Base-by-base conservation (phyloP, 1,140 invertebrate species). In the Drosophila teissieri region DNA sequence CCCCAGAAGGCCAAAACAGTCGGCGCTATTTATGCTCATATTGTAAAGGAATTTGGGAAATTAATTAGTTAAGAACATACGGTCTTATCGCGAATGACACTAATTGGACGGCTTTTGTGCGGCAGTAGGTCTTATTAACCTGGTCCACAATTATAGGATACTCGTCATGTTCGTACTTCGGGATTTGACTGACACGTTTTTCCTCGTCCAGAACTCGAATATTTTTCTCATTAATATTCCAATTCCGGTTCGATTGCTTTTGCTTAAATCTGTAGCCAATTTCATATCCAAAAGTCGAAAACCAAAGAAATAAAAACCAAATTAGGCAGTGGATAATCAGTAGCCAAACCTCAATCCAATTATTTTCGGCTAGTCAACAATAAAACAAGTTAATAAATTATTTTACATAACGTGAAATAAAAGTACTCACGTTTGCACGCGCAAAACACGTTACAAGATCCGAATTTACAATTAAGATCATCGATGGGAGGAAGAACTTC, bases 1-100 rank as follows among this genome's bases (percentile, higher is more conserved):
- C 1, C 98, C 97, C 17, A 98, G 93, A n/a, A 98, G 93, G 7
- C 97, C 97, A 92, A 98, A 98, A 89, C 97, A 98, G 93, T 98
- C 96, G 3, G 19, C 67, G 3, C 64, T 68, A 14, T 51, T 14
- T 3, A 10, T 27, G 15, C 3, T 10, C 46, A 6, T 5, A 0
- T 11, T n/a, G 8, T 10, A 40, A n/a, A 24, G 11, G 4, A 11
- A 11, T 8, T 14, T 37, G 0, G 12, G 36, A 3, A 46, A 90
- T 73, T 40, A 92, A 54, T 2, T 69, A 93, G 4, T 39, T 7
- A 12, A 40, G 3, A 17, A 4, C 93, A 94, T 8, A 95, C 72
- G 80, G 94, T 92, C 80, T 75, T 62, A 42, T 92, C 5, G 2
- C 90, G 72, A 61, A 27, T 1, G 46, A 61, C 4, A 61, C 12